Conservation (phyloP, 64 coral and sea anemone species). For the Orbicella faveolata region DNA sequence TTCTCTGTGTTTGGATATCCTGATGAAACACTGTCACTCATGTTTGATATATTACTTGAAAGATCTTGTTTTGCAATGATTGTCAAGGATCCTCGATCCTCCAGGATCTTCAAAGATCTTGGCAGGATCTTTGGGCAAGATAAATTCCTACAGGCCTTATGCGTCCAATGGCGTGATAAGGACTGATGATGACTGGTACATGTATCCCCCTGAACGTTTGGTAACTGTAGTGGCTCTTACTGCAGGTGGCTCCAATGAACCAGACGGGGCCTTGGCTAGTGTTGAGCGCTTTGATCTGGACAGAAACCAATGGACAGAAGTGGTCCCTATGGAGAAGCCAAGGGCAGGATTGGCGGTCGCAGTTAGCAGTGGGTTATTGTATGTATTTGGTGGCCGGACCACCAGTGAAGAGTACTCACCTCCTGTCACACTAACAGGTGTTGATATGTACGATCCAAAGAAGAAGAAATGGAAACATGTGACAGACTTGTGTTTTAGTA, state of each 20-base stretch:
- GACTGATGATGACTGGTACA: too few species aligned
- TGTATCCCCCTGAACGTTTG: too few species aligned
- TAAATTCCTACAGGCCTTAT: too few species aligned
- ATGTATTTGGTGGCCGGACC: slow-evolving; percentile 81
- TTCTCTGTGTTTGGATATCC: too few species aligned
- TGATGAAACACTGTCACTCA: too few species aligned
- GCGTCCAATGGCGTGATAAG: too few species aligned
- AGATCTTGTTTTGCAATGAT: too few species aligned
- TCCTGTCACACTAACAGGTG: slow-evolving; percentile 70
- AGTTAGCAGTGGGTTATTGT: slow-evolving; percentile 56
- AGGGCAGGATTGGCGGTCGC: slow-evolving; percentile 69
- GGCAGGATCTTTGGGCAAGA: background rate
- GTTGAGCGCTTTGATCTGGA: slow-evolving; percentile 67
- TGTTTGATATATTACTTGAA: too few species aligned
- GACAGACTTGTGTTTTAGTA: slow-evolving; percentile 69
- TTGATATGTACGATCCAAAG: slow-evolving; percentile 78
- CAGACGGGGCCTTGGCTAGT: slow-evolving; percentile 45
- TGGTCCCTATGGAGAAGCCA: slow-evolving; percentile 53
- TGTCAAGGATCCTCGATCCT: too few species aligned
- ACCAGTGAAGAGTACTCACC: slow-evolving; percentile 68
- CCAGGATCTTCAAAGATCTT: too few species aligned
- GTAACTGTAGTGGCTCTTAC: background rate
- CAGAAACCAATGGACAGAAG: slow-evolving; percentile 60
- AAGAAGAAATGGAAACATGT: slow-evolving; percentile 63
- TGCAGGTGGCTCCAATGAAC: slow-evolving; percentile 65